Conservation (phyloP, 1,140 invertebrate genomes). For the Calosoma granatense region DNA sequence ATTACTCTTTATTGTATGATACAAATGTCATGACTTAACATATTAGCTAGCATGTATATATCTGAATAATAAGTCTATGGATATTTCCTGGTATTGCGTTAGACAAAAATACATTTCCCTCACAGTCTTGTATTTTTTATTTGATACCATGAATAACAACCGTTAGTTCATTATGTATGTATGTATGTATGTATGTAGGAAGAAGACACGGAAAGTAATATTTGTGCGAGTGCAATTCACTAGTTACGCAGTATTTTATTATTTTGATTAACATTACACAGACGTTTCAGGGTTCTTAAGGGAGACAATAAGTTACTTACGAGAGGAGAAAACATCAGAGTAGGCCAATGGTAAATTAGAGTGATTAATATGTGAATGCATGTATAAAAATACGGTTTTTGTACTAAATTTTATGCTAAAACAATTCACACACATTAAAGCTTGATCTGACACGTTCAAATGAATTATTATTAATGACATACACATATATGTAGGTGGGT, state of each 20-base stretch:
- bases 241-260: not conserved
- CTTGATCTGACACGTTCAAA: not conserved
- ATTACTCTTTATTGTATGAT: not conserved
- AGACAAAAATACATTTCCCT: not conserved
- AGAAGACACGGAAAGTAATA: not conserved
- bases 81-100: not conserved
- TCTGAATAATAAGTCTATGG: too few species aligned
- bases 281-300: not conserved
- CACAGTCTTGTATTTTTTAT: not conserved
- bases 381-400: slow-evolving; percentile 2
- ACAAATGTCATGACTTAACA: not conserved
- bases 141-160: not conserved
- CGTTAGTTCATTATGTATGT: not conserved
- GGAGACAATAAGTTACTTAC: not conserved
- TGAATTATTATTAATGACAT: too few species aligned
- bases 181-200: not conserved
- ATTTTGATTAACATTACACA: too few species aligned
- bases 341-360: slow-evolving; percentile 1
- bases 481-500: too few species aligned
- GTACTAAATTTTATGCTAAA: not conserved
- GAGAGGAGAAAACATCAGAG: not conserved
- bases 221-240: slow-evolving; percentile 2
- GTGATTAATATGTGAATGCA: not conserved
- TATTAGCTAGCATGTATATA: too few species aligned
- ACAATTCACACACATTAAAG: not conserved